A percentile compares a stretch with the other conserved stretches of the same genome.
Conservation (phyloP, 2,113 vertebrate species). For the Centropus unirufus region DNA sequence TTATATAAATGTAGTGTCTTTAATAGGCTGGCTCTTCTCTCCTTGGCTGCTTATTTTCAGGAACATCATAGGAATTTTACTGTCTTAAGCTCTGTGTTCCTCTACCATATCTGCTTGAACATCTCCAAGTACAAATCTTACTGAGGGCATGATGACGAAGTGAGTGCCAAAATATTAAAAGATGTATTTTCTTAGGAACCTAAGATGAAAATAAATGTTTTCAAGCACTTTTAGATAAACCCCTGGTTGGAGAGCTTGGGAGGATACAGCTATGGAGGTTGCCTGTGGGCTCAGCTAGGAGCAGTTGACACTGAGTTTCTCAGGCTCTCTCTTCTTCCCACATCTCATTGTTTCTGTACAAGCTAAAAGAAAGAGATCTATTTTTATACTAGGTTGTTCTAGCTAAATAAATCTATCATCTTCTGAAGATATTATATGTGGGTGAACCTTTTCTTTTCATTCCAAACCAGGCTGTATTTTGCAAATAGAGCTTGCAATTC, state of each 20-base stretch:
- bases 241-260: neutral
- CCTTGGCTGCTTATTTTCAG: neutral
- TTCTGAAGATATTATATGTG: neutral
- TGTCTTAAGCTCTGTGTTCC: neutral
- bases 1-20: neutral
- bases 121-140: neutral
- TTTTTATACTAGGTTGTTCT: constrained; percentile 17
- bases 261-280: neutral
- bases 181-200: neutral
- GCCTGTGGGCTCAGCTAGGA: neutral
- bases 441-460: neutral
- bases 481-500: neutral
- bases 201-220: neutral
- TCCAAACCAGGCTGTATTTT: neutral
- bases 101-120: neutral
- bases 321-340: constrained; percentile 36
- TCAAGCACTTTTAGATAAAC: neutral
- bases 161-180: neutral
- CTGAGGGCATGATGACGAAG: neutral
- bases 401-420: constrained; percentile 11
- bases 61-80: neutral
- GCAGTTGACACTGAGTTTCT: neutral
- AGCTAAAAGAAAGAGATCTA: constrained; percentile 6
- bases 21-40: neutral
- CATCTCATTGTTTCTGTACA: constrained; percentile 30